Percentiles rank a stretch among this genome's conserved stretches.
phyloP scores from a whole-genome alignment of 2,888 invertebrate species.

The Campaea margaritaria region DNA sequence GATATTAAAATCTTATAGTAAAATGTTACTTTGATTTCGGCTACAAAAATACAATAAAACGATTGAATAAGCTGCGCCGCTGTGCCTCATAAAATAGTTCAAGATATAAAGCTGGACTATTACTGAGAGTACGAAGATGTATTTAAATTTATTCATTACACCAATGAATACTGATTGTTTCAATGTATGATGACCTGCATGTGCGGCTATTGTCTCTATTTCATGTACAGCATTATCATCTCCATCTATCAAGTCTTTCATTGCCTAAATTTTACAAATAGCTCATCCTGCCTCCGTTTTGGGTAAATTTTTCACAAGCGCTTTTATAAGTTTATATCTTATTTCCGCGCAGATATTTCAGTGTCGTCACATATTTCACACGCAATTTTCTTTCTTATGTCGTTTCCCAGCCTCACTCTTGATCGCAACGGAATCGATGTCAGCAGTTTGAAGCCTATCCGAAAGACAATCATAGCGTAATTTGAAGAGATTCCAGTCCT shows the following conservation, averaged over 20 bases:
- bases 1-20: conserved; percentile 1
- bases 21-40: conserved; percentile 18
- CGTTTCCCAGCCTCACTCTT: conserved; percentile 17
- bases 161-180: conserved; percentile 53
- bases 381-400: conserved; percentile 25
- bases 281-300: neutral
- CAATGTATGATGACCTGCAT: conserved; percentile 40
- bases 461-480: neutral
- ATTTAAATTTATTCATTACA: conserved; percentile 54
- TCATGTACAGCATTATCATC: neutral
- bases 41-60: conserved; percentile 34
- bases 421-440: conserved; percentile 10
- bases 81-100: conserved; percentile 25
- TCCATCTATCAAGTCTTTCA: neutral
- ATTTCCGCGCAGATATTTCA: conserved; percentile 9
- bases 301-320: neutral
- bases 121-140: conserved; percentile 34
- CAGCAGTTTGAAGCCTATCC: conserved; percentile 11
- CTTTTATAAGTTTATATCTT: neutral
- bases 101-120: conserved; percentile 37
- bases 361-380: conserved; percentile 21
- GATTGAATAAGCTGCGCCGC: conserved; percentile 17
- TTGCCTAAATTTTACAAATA: neutral
- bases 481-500: neutral
- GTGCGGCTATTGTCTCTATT: neutral